Percentiles rank a stretch among this genome's conserved stretches.
phyloP scores from a whole-genome alignment of 2,113 vertebrate species.

The Prunella himalayana region DNA sequence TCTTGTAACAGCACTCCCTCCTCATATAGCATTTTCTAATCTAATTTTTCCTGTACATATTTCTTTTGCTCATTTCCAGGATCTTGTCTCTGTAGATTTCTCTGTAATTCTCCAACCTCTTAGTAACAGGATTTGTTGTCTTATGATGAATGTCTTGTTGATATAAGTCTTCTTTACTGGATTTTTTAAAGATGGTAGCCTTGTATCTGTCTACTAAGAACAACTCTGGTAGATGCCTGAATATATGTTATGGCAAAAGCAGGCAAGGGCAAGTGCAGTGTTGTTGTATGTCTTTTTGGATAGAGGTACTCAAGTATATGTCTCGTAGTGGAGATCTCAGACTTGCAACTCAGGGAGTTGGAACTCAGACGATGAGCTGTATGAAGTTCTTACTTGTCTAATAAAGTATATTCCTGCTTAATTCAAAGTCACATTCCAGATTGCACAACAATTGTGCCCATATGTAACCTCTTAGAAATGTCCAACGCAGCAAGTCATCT shows the following conservation, averaged over 20 bases:
- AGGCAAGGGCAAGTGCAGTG: background rate
- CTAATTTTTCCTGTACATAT: background rate
- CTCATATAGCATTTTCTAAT: background rate
- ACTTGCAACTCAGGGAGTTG: background rate
- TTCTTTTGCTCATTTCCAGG: background rate
- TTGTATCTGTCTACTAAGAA: background rate
- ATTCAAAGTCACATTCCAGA: background rate
- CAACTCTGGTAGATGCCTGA: background rate
- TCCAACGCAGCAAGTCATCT: background rate
- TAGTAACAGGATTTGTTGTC: background rate
- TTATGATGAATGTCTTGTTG: background rate
- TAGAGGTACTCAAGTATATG: background rate
- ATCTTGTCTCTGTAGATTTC: background rate
- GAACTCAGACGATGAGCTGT: background rate
- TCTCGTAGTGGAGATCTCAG: background rate
- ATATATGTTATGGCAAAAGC: background rate
- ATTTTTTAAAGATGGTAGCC: background rate
- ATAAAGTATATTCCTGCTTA: background rate
- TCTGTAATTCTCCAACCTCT: background rate
- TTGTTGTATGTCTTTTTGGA: background rate
- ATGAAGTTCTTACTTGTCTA: background rate
- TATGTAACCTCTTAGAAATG: background rate
- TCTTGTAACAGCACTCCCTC: background rate
- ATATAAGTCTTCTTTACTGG: background rate
- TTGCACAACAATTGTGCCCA: background rate